Evolutionary conservation across 2,888 invertebrate species (phyloP), one percentile per base, ranked within the genome.

Genomic region (Aspidiotus destructor): DNA sequence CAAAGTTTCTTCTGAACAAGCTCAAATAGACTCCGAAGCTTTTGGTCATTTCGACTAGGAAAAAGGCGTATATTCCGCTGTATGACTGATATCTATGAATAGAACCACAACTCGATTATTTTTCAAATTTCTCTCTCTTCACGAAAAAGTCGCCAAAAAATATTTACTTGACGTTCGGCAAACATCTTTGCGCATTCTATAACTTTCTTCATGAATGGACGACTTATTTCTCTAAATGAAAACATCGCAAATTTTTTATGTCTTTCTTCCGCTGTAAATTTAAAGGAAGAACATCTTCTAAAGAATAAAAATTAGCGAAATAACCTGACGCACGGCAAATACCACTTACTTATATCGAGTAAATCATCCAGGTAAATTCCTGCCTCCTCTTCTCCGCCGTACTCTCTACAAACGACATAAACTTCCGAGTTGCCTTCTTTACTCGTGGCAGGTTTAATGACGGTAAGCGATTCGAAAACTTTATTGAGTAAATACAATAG

Each of bases 401-500:
- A 89, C 28, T 80, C 79, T 41, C 85, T 76, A 74, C 89, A 90
- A 41, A 96, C 80, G 0, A 93, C 82, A 75, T 97, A 97, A 0
- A 90, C 84, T 78, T 97, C 97, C 0, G 96, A 96, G 78, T 97
- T 97, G 8, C 96, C 96, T 75, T 89, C 87, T 75, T 92, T 91
- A n/a, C 96, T 96, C 0, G 92, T 90, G 0, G 85, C 86, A 0
- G 97, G 96, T 76, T 97, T 97, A 76, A 86, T 89, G 16, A 91
- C 80, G 72, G 84, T 80, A 0, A 96, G 85, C 75, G 84, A 79
- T 42, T 81, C 76, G 76, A 97, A 97, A 15, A 83, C 74, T 73
- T 87, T 86, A 73, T 85, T 85, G 6, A 97, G 79, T 10, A 96
- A 78, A 76, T 88, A 95, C 64, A 96, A 77, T 7, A 93, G 78